phyloP scores from a whole-genome alignment of 35 echinoderm and acorn worm genomes.

The Anneissia japonica region DNA sequence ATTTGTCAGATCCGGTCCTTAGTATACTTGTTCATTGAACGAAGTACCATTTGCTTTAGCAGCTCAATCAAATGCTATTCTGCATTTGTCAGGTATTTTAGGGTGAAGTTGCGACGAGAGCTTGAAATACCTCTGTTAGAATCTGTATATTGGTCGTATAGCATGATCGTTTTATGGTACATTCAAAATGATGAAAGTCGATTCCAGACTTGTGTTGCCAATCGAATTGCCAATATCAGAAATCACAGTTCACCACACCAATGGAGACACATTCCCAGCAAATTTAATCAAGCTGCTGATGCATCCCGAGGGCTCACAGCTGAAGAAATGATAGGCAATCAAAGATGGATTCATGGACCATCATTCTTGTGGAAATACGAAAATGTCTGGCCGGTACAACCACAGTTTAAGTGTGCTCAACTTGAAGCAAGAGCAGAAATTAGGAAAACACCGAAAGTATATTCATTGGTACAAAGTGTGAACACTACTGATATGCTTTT shows the following conservation, averaged over 20 bases:
- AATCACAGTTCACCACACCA: background rate
- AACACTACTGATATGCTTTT: background rate
- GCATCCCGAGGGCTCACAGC: background rate
- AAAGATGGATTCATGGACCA: background rate
- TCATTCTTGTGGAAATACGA: background rate
- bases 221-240: background rate
- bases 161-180: background rate
- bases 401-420: background rate
- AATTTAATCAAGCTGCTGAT: slow-evolving; percentile 4
- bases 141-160: background rate
- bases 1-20: too few species aligned
- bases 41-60: too few species aligned
- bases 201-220: slow-evolving; percentile 1
- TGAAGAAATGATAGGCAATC: background rate
- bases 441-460: background rate
- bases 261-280: background rate
- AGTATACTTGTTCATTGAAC: too few species aligned
- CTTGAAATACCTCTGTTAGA: too few species aligned
- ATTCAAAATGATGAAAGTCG: background rate
- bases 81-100: too few species aligned
- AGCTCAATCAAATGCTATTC: too few species aligned
- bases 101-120: too few species aligned
- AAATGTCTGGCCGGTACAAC: background rate
- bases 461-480: background rate
- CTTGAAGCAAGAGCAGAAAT: background rate